Conservation (phyloP, 2,113 vertebrate genomes). For the Seriola aureovittata region DNA sequence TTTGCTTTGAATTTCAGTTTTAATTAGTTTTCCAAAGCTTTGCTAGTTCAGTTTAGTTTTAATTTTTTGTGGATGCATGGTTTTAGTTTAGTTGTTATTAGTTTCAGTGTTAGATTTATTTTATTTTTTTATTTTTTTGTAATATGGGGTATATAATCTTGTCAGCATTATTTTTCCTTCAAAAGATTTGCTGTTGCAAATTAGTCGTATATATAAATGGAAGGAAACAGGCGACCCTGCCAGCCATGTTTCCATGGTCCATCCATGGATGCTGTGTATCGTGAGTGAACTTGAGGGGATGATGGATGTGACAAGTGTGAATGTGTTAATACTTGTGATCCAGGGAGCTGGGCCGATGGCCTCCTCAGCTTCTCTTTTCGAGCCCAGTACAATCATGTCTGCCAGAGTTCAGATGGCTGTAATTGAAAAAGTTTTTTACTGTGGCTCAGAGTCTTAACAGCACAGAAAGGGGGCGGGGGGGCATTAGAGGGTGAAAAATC, state of each 20-base stretch:
- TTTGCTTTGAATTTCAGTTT: too few species aligned
- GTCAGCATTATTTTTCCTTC: too few species aligned
- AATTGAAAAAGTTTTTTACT: slow-evolving; percentile 53
- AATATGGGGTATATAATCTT: too few species aligned
- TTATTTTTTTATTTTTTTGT: too few species aligned
- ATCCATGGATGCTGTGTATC: neutral
- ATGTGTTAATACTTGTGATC: slow-evolving; percentile 22
- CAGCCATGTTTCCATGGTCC: neutral
- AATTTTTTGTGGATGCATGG: too few species aligned
- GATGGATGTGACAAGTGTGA: slow-evolving; percentile 18
- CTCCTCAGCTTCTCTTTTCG: slow-evolving; percentile 21
- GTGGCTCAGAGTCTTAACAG: slow-evolving; percentile 38
- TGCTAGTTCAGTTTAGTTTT: too few species aligned
- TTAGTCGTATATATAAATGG: too few species aligned
- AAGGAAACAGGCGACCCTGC: too few species aligned
- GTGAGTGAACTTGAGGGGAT: neutral
- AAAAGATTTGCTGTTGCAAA: too few species aligned
- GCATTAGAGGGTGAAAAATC: slow-evolving; percentile 37
- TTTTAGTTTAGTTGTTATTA: too few species aligned
- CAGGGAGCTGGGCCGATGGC: slow-evolving; percentile 9
- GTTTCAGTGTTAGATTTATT: too few species aligned
- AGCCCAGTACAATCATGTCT: neutral
- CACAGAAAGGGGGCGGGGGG: slow-evolving; percentile 38
- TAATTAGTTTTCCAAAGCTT: too few species aligned
- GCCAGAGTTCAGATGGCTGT: slow-evolving; percentile 31